Evolutionary conservation across 2,888 invertebrate genomes (phyloP).

Genomic region (Spilarctia lutea): DNA sequence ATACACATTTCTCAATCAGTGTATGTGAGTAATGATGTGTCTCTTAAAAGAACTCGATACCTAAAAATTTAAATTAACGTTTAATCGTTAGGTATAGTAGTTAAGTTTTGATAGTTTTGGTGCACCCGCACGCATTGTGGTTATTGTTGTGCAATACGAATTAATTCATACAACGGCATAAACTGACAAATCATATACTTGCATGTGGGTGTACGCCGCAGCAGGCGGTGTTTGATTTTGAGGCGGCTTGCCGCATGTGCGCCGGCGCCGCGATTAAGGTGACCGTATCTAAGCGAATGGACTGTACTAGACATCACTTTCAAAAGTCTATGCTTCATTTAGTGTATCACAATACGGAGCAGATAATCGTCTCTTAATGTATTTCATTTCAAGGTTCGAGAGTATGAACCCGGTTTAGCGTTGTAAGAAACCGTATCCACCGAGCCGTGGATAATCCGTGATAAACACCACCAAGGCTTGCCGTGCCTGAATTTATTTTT

Average conservation of each 20-base stretch:
- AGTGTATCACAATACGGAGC: neutral
- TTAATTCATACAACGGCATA: too few species aligned
- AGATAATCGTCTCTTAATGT: conserved; percentile 5
- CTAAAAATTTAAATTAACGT: neutral
- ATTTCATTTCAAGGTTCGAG: conserved; percentile 38
- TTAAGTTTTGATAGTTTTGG: too few species aligned
- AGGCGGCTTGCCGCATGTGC: too few species aligned
- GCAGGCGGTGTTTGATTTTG: too few species aligned
- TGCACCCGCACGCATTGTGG: too few species aligned
- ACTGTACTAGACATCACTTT: neutral
- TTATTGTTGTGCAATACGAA: too few species aligned
- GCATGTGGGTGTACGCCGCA: too few species aligned
- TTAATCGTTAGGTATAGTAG: neutral
- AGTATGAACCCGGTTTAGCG: conserved; percentile 40
- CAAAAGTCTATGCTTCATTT: conserved; percentile 3
- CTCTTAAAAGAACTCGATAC: neutral
- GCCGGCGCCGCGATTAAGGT: too few species aligned
- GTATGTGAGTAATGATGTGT: neutral
- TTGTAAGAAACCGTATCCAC: conserved; percentile 62
- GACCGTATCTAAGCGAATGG: too few species aligned
- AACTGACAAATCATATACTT: too few species aligned
- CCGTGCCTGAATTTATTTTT: conserved; percentile 52
- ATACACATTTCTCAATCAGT: too few species aligned
- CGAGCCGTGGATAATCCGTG: conserved; percentile 71
- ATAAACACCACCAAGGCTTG: conserved; percentile 69